Conservation (phyloP, 2,888 invertebrate species). For the Erebia aethiops region DNA sequence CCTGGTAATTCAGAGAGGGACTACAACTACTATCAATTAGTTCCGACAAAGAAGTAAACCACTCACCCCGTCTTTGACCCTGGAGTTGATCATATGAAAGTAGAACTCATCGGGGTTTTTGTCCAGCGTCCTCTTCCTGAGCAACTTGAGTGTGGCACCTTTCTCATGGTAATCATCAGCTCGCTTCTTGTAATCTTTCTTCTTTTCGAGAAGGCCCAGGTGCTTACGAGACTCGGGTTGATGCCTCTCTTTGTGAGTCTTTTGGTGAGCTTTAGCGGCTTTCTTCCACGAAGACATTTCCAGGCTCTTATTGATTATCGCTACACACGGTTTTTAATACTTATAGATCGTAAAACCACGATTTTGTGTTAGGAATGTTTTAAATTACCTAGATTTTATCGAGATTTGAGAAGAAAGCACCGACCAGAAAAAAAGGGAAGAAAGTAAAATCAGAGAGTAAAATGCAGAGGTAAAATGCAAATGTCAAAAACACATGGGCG, state of each 20-base stretch:
- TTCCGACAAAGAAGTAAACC: slow-evolving; percentile 33
- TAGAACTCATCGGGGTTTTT: slow-evolving; percentile 99
- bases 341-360: background rate
- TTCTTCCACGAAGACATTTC: slow-evolving; percentile 95
- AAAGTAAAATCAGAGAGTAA: too few relatives aligned
- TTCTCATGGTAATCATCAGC: slow-evolving; percentile 92
- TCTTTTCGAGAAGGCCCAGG: slow-evolving; percentile 93
- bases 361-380: too few relatives aligned
- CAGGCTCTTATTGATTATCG: background rate
- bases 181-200: slow-evolving; percentile 92
- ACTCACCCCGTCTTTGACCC: slow-evolving; percentile 83
- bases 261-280: slow-evolving; percentile 92
- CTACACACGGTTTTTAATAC: background rate
- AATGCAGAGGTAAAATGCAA: background rate
- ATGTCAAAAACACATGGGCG: slow-evolving; percentile 6
- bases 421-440: too few relatives aligned
- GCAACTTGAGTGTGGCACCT: slow-evolving; percentile 89
- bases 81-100: slow-evolving; percentile 97
- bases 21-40: too few relatives aligned
- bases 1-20: too few relatives aligned
- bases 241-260: slow-evolving; percentile 92
- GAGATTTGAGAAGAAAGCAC: too few relatives aligned
- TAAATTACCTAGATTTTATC: too few relatives aligned
- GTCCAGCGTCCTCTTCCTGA: slow-evolving; percentile 93
- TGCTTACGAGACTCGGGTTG: slow-evolving; percentile 90